phyloP scores from a whole-genome alignment of 1,140 invertebrate genomes.

The Cotesia typhae region DNA sequence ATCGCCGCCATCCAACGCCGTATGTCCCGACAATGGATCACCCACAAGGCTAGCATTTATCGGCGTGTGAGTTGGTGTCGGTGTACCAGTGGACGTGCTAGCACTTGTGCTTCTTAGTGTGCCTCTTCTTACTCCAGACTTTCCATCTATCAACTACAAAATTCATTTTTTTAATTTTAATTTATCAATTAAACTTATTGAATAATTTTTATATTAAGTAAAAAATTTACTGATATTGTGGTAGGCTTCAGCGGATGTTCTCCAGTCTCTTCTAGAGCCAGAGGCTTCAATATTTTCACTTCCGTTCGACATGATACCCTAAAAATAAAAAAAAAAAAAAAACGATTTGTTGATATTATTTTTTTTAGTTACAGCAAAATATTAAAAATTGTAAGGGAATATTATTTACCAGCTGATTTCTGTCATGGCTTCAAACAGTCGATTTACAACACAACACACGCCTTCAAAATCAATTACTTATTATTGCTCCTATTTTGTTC shows the following conservation, averaged over 20 bases:
- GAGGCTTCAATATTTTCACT: slow-evolving; percentile 33
- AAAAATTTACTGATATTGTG: slow-evolving; percentile 56
- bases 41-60: slow-evolving; percentile 67
- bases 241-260: slow-evolving; percentile 70
- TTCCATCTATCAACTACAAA: slow-evolving; percentile 63
- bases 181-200: slow-evolving; percentile 12
- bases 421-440: background rate
- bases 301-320: slow-evolving; percentile 38
- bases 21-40: slow-evolving; percentile 54
- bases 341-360: slow-evolving; percentile 9
- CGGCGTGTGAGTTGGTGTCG: slow-evolving; percentile 63
- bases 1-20: slow-evolving; percentile 76
- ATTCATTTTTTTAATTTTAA: slow-evolving; percentile 8
- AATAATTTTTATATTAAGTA: background rate
- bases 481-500: background rate
- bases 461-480: slow-evolving; percentile 8
- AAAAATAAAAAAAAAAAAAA: slow-evolving; percentile 21
- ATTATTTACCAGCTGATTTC: slow-evolving; percentile 25
- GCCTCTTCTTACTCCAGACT: slow-evolving; percentile 59
- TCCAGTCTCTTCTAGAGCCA: slow-evolving; percentile 49
- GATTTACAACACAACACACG: background rate
- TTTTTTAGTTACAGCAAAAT: slow-evolving; percentile 22
- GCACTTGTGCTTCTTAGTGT: slow-evolving; percentile 62
- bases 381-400: slow-evolving; percentile 9
- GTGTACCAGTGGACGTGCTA: slow-evolving; percentile 63